Conservation (phyloP, 2,888 invertebrate genomes). For the Netelia inedita region DNA sequence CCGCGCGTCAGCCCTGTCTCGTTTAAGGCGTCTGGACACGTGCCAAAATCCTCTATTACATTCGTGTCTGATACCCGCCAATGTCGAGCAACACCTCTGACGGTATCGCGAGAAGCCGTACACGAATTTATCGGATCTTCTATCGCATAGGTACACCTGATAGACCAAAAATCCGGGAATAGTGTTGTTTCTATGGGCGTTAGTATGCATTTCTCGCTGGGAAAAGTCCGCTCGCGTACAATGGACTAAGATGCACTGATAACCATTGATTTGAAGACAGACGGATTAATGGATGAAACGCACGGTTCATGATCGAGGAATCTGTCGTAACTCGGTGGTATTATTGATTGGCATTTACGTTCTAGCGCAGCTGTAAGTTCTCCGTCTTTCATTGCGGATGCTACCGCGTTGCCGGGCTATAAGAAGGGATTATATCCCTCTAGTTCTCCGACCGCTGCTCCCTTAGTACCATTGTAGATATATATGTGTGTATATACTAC, state of each 20-base stretch:
- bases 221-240: no score
- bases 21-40: constrained; percentile 73
- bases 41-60: constrained; percentile 81
- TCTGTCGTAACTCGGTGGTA: background rate
- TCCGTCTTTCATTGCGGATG: constrained; percentile 4
- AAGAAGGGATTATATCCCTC: constrained; percentile 20
- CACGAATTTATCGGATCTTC: constrained; percentile 76
- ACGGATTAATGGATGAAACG: constrained; percentile 3
- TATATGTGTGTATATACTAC: background rate
- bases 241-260: no score
- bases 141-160: constrained; percentile 58
- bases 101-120: constrained; percentile 71
- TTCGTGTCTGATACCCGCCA: constrained; percentile 77
- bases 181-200: no score
- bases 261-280: constrained; percentile 54
- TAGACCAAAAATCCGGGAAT: background rate
- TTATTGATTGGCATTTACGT: background rate
- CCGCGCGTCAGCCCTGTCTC: constrained; percentile 4
- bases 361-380: background rate
- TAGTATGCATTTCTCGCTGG: no score
- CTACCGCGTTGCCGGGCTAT: background rate
- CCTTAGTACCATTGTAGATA: background rate
- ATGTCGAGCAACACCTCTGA: constrained; percentile 51
- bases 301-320: background rate
- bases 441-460: background rate